Base-by-base conservation (phyloP, 2,113 vertebrate genomes). In the Chiloscyllium plagiosum region DNA sequence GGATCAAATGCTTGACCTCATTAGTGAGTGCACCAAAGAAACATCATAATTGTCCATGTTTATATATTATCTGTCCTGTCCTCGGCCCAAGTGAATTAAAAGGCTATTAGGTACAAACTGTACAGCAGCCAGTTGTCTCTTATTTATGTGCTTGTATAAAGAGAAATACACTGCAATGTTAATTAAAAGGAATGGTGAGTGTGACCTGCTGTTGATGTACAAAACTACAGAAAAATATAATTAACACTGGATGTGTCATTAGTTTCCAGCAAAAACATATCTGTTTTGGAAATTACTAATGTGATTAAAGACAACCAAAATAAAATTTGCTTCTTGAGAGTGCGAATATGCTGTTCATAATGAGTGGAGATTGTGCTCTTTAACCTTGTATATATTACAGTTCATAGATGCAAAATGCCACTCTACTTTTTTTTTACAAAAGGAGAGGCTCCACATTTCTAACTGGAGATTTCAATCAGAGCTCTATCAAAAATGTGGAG, bases 61-160 rank as follows among this genome's bases (percentile, higher is more conserved):
- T 95, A 70, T 47, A 76, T 95, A 50, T 95, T 72, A 69, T 29
- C 56, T 37, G 33, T 52, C 69, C 20, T 52, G 47, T 50, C 52
- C 65, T 95, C 52, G 50, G 26, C 66, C 89, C 61, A 22, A 52
- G 66, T 24, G 24, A 72, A 72, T 76, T 95, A 52, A 76, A 95
- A 95, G 69, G 19, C 24, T 26, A 72, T 72, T 95, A 76, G 72
- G 42, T 72, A 50, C 68, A 76, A 95, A 52, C 22, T 70, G 66
- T 95, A 52, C 72, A 72, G 69, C 42, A 42, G 5, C 68, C 42
- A 95, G 37, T 69, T 72, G 69, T 69, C 42, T 72, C 42, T 95
- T 95, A 95, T 72, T 72, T 95, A 33, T 95, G 24, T 95, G 22
- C 47, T 76, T 76, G 47, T 50, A 52, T 76, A 72, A 95, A 95